phyloP scores from a whole-genome alignment of 2,113 vertebrate genomes.

The Paradisaea rubra region DNA sequence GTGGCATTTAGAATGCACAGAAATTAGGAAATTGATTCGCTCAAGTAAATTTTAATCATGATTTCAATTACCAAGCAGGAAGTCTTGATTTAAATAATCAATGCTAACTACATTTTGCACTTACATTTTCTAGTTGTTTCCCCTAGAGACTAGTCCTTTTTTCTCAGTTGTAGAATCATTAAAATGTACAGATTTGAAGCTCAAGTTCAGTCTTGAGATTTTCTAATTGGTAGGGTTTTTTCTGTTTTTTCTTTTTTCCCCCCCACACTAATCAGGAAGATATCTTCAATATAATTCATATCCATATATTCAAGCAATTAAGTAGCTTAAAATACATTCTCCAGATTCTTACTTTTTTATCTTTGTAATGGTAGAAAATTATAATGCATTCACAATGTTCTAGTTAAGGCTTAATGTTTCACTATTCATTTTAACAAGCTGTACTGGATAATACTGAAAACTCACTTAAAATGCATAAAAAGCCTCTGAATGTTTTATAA shows the following conservation, averaged over 20 bases:
- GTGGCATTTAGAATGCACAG: neutral
- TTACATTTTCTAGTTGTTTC: neutral
- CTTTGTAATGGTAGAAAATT: neutral
- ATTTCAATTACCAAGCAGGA: slow-evolving; percentile 35
- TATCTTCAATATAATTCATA: neutral
- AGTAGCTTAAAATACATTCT: neutral
- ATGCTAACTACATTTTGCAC: neutral
- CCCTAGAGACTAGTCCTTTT: neutral
- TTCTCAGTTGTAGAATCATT: neutral
- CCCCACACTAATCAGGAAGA: neutral
- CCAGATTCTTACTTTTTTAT: neutral
- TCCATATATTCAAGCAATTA: neutral
- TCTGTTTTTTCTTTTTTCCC: neutral
- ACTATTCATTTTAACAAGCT: neutral
- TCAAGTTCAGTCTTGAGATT: neutral
- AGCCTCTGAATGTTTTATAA: neutral
- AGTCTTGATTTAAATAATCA: slow-evolving; percentile 51
- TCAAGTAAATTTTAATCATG: slow-evolving; percentile 47
- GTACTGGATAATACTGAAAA: neutral
- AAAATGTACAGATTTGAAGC: neutral
- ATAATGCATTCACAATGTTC: neutral
- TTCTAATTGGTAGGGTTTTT: neutral
- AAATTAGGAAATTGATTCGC: neutral
- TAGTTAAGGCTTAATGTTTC: neutral
- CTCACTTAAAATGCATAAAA: neutral